These are phyloP conservation scores for Syngnathus floridae DNA, from an alignment of 2,113 vertebrate species.

Conservation along the genomic window DNA sequence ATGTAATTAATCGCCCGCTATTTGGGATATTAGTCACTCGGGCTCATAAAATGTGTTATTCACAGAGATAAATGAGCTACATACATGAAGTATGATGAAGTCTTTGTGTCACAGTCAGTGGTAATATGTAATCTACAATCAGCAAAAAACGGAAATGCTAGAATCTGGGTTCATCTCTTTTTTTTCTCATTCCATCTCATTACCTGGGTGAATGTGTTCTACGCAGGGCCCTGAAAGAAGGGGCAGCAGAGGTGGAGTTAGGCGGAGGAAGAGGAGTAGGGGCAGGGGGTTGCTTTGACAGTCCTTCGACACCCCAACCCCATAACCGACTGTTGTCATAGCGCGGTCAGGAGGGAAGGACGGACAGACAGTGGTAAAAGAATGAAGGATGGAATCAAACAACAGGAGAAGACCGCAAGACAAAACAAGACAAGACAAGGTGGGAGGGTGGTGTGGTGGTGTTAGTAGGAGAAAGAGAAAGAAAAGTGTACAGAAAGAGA, in stretches of 20 bases:
- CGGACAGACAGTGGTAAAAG: constrained; percentile 44
- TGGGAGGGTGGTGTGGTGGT: not conserved
- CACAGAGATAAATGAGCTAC: not conserved
- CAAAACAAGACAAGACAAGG: constrained; percentile 21
- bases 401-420: constrained; percentile 26
- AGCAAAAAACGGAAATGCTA: not conserved
- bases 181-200: constrained; percentile 24
- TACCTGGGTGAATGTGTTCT: constrained; percentile 97
- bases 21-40: not conserved
- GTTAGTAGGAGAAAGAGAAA: constrained; percentile 4
- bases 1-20: not conserved
- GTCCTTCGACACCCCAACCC: constrained; percentile 96
- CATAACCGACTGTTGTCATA: constrained; percentile 87
- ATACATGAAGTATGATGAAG: not conserved
- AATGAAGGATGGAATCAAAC: constrained; percentile 27
- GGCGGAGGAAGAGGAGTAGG: constrained; percentile 85
- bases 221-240: constrained; percentile 93
- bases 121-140: not conserved
- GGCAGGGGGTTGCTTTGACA: constrained; percentile 88
- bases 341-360: constrained; percentile 62
- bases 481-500: constrained; percentile 58
- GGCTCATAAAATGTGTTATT: not conserved
- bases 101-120: not conserved
- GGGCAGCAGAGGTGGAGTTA: constrained; percentile 89
- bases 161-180: constrained; percentile 8